Percentiles rank a stretch among this genome's conserved stretches.
Evolutionary conservation across 2,888 invertebrate species (phyloP).

Genomic region (Synergus japonicus): DNA sequence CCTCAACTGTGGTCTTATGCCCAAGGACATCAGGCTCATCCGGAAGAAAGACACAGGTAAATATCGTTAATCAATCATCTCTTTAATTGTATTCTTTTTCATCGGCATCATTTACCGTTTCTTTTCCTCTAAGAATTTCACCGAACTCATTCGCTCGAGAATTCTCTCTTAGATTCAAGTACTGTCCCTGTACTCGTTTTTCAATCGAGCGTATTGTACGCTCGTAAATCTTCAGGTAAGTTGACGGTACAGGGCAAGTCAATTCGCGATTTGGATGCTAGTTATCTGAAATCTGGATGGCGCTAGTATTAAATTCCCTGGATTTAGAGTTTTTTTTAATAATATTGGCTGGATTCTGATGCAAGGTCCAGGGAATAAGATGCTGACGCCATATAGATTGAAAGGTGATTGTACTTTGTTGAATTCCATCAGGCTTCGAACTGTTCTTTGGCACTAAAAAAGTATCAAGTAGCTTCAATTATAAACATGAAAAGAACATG

Average conservation of each 20-base stretch:
- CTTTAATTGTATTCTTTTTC: slow-evolving; percentile 41
- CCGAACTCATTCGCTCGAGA: slow-evolving; percentile 2
- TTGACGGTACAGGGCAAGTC: slow-evolving; percentile 27
- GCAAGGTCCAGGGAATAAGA: neutral
- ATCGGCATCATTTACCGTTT: slow-evolving; percentile 41
- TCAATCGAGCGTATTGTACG: slow-evolving; percentile 8
- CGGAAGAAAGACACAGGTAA: slow-evolving; percentile 91
- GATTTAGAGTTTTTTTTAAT: neutral
- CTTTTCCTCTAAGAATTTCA: slow-evolving; percentile 23
- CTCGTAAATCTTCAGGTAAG: slow-evolving; percentile 15
- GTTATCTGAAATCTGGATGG: neutral
- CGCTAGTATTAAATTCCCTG: neutral
- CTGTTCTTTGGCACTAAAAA: neutral
- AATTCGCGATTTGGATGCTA: neutral
- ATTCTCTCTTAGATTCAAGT: neutral
- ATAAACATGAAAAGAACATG: neutral
- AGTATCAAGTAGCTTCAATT: no score
- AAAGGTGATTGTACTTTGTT: neutral
- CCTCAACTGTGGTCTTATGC: slow-evolving; percentile 85
- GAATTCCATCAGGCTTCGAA: slow-evolving; percentile 5
- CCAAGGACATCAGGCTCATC: slow-evolving; percentile 89
- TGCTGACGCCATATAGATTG: neutral
- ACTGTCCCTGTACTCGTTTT: slow-evolving; percentile 26
- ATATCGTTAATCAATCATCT: slow-evolving; percentile 58
- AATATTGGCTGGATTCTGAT: neutral